Conservation (phyloP, 2,888 invertebrate genomes). For the Stegana nigrithorax region DNA sequence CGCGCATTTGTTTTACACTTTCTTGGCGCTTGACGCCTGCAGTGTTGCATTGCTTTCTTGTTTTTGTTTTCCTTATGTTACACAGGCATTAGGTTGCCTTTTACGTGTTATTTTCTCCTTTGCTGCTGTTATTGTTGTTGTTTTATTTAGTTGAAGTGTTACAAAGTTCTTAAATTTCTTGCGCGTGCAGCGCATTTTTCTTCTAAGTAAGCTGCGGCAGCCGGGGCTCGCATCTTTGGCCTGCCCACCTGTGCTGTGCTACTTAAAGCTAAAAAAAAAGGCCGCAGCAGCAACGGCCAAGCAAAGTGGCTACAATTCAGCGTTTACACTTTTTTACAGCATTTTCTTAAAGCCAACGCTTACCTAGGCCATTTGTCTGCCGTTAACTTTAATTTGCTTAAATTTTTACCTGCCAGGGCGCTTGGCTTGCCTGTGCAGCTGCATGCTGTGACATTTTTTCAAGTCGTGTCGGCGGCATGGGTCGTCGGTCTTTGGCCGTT, state of each 20-base stretch:
- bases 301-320: no score
- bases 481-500: slow-evolving; percentile 40
- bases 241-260: slow-evolving; percentile 39
- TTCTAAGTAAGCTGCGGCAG: slow-evolving; percentile 36
- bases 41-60: not conserved
- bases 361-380: slow-evolving; percentile 56
- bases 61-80: not conserved
- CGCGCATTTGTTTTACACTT: slow-evolving; percentile 50
- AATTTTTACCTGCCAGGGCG: not conserved
- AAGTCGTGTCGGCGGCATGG: not conserved
- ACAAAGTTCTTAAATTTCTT: slow-evolving; percentile 52
- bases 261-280: slow-evolving; percentile 37
- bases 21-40: not conserved
- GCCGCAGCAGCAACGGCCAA: no score
- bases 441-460: slow-evolving; percentile 11
- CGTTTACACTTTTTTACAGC: slow-evolving; percentile 49
- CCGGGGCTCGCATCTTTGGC: no score
- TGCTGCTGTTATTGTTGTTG: not conserved
- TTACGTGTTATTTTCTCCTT: slow-evolving; percentile 56
- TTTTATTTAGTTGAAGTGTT: not conserved
- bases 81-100: slow-evolving; percentile 24
- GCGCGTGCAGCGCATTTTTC: no score
- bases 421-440: slow-evolving; percentile 29
- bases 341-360: no score
- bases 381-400: slow-evolving; percentile 39